Percentiles rank a stretch among this genome's conserved stretches.
phyloP scores from a whole-genome alignment of 2,113 vertebrate genomes.

The Meriones unguiculatus region DNA sequence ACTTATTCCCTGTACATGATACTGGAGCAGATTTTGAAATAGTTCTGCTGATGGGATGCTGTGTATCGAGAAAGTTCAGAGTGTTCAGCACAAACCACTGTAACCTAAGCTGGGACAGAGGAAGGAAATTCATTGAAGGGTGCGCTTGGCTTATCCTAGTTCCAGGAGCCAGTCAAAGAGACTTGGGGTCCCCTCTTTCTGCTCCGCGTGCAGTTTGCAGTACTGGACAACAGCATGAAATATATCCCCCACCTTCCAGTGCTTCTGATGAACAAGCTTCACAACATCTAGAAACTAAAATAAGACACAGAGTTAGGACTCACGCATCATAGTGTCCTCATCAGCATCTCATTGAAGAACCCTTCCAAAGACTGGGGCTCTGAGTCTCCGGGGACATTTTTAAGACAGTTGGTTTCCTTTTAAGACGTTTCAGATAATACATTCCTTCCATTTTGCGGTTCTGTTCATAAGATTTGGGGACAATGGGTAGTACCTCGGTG shows the following conservation, averaged over 20 bases:
- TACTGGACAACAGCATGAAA: constrained; percentile 94
- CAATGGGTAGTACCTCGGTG: neutral
- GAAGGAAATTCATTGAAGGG: neutral
- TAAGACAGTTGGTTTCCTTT: neutral
- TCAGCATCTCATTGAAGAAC: neutral
- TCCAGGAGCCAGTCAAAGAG: constrained; percentile 98
- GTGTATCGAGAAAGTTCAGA: constrained; percentile 72
- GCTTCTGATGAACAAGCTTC: constrained; percentile 93
- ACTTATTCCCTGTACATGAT: neutral
- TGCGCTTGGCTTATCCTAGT: constrained; percentile 84
- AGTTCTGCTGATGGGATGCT: constrained; percentile 75
- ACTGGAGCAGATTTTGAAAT: constrained; percentile 54
- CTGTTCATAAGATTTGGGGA: neutral
- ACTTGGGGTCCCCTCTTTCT: constrained; percentile 85
- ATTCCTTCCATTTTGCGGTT: neutral
- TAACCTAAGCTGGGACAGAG: constrained; percentile 75
- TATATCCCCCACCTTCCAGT: constrained; percentile 96
- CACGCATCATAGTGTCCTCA: rapidly evolving
- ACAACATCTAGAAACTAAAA: constrained; percentile 95
- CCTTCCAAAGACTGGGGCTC: neutral
- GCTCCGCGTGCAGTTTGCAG: constrained; percentile 91
- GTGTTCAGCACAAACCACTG: constrained; percentile 77
- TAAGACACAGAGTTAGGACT: constrained; percentile 39
- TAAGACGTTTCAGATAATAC: neutral
- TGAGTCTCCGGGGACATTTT: neutral